phyloP scores from a whole-genome alignment of 2,797 vertebrate species.

The Enteromius treurensis region DNA sequence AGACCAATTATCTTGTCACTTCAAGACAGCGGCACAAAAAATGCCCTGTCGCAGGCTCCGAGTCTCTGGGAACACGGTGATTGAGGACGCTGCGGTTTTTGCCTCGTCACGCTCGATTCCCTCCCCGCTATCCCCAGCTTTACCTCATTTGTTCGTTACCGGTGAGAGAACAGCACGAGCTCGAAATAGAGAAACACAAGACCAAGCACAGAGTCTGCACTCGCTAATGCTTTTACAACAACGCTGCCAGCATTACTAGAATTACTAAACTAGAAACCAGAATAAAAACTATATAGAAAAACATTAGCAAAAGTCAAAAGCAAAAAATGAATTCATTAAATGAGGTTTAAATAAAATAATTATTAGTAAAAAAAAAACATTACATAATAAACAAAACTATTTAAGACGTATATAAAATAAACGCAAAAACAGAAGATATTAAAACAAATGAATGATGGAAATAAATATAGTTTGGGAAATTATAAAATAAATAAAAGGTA shows the following conservation, averaged over 20 bases:
- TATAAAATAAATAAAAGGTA: not conserved
- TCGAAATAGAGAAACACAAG: not conserved
- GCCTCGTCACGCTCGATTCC: constrained; percentile 44
- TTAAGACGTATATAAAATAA: not conserved
- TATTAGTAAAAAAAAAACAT: not conserved
- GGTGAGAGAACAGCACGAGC: not conserved
- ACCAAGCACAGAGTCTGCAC: not conserved
- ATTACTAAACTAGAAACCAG: not conserved
- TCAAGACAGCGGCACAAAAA: not conserved
- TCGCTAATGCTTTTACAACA: not conserved
- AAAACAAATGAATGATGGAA: not conserved
- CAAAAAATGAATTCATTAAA: no score
- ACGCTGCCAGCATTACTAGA: not conserved
- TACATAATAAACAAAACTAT: not conserved
- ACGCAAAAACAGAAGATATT: not conserved
- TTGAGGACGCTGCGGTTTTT: constrained; percentile 21
- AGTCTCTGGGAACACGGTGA: constrained; percentile 22
- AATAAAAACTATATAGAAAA: no score
- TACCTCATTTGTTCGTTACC: not conserved
- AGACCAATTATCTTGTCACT: not conserved
- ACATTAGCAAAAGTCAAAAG: not conserved
- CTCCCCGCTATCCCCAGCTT: not conserved
- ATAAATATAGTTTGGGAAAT: not conserved
- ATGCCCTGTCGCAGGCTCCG: not conserved
- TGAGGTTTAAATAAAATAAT: no score